Evolutionary conservation across 2,888 invertebrate genomes (phyloP).

Genomic region (Actias luna): DNA sequence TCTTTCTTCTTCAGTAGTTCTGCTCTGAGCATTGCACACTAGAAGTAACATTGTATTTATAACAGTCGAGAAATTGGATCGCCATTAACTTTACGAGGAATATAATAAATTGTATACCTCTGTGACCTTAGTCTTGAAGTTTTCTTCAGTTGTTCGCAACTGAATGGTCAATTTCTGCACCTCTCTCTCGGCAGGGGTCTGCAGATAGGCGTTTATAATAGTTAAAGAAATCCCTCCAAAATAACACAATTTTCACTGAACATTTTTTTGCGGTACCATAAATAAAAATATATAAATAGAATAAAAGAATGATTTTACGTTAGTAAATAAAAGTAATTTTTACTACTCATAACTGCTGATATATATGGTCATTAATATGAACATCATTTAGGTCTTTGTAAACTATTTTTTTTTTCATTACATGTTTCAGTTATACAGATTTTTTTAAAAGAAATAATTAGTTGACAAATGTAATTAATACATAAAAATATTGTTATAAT

Average conservation of each 20-base stretch:
- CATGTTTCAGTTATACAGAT: too few species aligned
- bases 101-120: conserved; percentile 78
- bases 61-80: background rate
- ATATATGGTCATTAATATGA: too few species aligned
- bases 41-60: background rate
- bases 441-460: too few species aligned
- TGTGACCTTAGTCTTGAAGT: conserved; percentile 85
- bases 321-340: too few species aligned
- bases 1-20: conserved; percentile 73
- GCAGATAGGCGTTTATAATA: conserved; percentile 5
- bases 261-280: background rate
- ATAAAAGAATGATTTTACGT: background rate
- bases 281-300: background rate
- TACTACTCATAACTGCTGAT: too few species aligned
- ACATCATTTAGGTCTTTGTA: too few species aligned
- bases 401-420: too few species aligned
- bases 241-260: background rate
- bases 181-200: conserved; percentile 80
- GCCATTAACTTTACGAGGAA: background rate
- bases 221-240: background rate
- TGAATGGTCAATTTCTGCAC: conserved; percentile 82
- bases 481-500: too few species aligned
- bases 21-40: conserved; percentile 70
- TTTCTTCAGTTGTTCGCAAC: conserved; percentile 84
- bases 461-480: too few species aligned